Conservation (phyloP, 1,140 invertebrate species). For the roundworm (Caenorhabditis elegans) region DNA sequence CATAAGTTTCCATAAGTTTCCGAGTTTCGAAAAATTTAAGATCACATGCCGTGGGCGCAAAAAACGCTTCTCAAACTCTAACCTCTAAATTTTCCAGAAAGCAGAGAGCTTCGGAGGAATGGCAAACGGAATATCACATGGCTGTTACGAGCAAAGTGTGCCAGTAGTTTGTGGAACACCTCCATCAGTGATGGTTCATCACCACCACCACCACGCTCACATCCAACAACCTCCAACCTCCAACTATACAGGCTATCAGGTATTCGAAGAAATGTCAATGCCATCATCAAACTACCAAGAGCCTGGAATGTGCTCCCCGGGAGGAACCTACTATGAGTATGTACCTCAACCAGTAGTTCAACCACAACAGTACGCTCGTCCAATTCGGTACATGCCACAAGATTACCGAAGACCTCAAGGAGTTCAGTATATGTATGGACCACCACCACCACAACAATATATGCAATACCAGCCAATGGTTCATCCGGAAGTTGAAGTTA, state of each 20-base stretch:
- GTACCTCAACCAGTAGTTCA: neutral
- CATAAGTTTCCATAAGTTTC: too few relatives aligned
- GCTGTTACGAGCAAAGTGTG: neutral
- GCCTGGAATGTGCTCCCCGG: neutral
- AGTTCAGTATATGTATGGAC: neutral
- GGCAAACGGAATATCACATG: neutral
- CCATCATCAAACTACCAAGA: neutral
- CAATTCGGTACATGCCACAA: neutral
- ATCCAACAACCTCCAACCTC: neutral
- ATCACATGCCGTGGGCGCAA: too few relatives aligned
- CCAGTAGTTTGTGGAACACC: slow-evolving; percentile 9
- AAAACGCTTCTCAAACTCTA: too few relatives aligned
- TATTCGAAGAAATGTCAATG: slow-evolving; percentile 1
- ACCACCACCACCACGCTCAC: neutral
- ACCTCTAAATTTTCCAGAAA: slow-evolving; percentile 40
- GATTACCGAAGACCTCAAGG: neutral
- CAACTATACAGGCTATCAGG: neutral
- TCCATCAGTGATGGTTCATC: slow-evolving; percentile 2
- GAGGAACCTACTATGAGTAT: slow-evolving; percentile 1
- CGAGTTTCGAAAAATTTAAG: too few relatives aligned
- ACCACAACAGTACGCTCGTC: neutral
- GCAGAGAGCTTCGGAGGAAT: slow-evolving; percentile 40
- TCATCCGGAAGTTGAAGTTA: neutral
- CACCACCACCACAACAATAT: neutral
- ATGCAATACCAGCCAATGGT: neutral